These are phyloP conservation scores for Sinocyclocheilus rhinocerous DNA, from an alignment of 2,113 vertebrate genomes.

Conservation along the genomic window DNA sequence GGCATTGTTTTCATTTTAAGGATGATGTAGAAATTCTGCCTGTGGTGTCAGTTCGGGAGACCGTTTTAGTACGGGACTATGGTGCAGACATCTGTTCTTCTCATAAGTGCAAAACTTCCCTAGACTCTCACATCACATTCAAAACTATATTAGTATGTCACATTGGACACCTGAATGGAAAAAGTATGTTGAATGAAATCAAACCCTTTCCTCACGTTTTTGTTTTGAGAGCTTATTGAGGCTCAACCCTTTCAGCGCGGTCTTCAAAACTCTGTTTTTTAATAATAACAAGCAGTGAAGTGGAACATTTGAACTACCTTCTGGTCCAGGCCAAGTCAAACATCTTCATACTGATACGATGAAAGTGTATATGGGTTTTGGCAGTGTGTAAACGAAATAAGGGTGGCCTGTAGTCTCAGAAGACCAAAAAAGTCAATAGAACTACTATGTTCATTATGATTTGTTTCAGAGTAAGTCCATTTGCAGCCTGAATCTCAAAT, in stretches of 20 bases:
- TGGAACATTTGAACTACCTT: constrained; percentile 1
- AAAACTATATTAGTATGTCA: not conserved
- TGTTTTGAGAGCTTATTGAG: not conserved
- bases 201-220: constrained; percentile 5
- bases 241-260: not conserved
- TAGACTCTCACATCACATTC: not conserved
- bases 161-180: constrained; percentile 7
- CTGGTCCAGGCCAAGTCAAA: constrained; percentile 21
- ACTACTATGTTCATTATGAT: not conserved
- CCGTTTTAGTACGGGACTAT: not conserved
- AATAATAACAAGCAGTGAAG: constrained; percentile 24
- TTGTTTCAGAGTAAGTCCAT: not conserved
- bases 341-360: constrained; percentile 19
- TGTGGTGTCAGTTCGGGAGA: constrained; percentile 1
- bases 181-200: not conserved
- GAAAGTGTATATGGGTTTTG: constrained; percentile 10
- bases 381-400: constrained; percentile 17
- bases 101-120: not conserved
- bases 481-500: not conserved
- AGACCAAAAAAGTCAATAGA: not conserved
- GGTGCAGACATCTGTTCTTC: not conserved
- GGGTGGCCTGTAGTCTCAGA: constrained; percentile 10
- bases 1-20: constrained; percentile 44
- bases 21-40: constrained; percentile 42
- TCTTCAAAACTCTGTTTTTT: not conserved